Base-by-base conservation (phyloP, 2,888 invertebrate species). In the Lepidocyrtinus sp. region DNA sequence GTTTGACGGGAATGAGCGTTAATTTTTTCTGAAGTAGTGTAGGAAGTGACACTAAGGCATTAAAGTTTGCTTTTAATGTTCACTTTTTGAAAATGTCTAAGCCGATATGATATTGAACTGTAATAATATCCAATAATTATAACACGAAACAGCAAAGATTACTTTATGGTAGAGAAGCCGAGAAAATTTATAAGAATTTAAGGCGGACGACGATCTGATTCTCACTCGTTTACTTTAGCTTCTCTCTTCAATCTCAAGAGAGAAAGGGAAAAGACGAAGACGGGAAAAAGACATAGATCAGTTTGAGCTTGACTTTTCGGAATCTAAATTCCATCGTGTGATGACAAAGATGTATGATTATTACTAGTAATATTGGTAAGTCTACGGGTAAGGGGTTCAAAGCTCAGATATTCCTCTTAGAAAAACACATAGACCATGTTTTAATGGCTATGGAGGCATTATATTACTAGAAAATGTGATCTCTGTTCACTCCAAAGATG, bases 331-430 rank as follows among this genome's bases (percentile, higher is more conserved):
- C 80, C 80, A 80, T 80, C 80, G 75, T 71, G 80, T 80, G 80
- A 80, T 80, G 80, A 80, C 80, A 80, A 80, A 80, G 80, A 80
- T 80, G 80, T 80, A 80, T 80, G 80, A 80, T 80, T 80, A 80
- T 80, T 80, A 80, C 80, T 67, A 71, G 80, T 80, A 80, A 80
- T 80, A 80, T 80, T 80, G 80, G 75, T 80, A 75, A 75, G 15
- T 2, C 2, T 1, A 12, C n/a, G 50, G 50, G 50, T 75, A 80
- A 80, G 75, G 78, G 75, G 80, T 80, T 80, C 80, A 80, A 75
- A 75, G 75, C 80, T 75, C 75, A 80, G 70, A 80, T 75, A 74
- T 74, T 79, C 63, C 27, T 77, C 68, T 68, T 75, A 67, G 55
- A 55, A 55, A 27, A 63, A 63, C 59, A 73, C 19, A 27, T 63